phyloP scores from a whole-genome alignment of 2,888 invertebrate genomes.

The Endotricha flammealis region DNA sequence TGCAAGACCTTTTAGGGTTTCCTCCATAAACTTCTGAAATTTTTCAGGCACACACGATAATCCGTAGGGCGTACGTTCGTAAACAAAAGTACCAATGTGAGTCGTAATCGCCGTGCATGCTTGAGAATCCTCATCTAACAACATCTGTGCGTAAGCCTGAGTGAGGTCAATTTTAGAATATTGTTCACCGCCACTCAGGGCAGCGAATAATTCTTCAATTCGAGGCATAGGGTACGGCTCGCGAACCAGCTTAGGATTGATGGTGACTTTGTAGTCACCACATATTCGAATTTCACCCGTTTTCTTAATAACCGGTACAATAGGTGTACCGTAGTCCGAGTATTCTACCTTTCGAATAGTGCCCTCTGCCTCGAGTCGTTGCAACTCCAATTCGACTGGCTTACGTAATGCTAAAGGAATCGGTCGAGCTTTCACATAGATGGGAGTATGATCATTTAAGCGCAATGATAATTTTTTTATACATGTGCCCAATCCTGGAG shows the following conservation, averaged over 20 bases:
- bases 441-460: constrained; percentile 14
- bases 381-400: constrained; percentile 19
- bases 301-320: no score
- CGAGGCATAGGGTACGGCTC: constrained; percentile 21
- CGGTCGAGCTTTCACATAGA: constrained; percentile 10
- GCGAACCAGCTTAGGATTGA: constrained; percentile 19
- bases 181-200: constrained; percentile 21
- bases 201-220: constrained; percentile 24
- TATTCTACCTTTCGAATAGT: no score
- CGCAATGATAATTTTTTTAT: constrained; percentile 5
- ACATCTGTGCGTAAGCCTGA: constrained; percentile 23
- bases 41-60: constrained; percentile 19
- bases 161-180: constrained; percentile 26
- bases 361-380: constrained; percentile 22
- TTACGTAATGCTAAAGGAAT: constrained; percentile 7
- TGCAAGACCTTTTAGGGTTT: no score
- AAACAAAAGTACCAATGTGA: constrained; percentile 22
- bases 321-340: no score
- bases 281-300: no score
- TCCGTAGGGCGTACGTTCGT: constrained; percentile 20
- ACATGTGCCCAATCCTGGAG: constrained; percentile 12
- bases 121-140: constrained; percentile 17
- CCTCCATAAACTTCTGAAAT: no score
- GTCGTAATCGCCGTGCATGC: constrained; percentile 21
- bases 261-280: constrained; percentile 22